Evolutionary conservation across 2,888 invertebrate species (phyloP).

Genomic region (Apamea crenata): DNA sequence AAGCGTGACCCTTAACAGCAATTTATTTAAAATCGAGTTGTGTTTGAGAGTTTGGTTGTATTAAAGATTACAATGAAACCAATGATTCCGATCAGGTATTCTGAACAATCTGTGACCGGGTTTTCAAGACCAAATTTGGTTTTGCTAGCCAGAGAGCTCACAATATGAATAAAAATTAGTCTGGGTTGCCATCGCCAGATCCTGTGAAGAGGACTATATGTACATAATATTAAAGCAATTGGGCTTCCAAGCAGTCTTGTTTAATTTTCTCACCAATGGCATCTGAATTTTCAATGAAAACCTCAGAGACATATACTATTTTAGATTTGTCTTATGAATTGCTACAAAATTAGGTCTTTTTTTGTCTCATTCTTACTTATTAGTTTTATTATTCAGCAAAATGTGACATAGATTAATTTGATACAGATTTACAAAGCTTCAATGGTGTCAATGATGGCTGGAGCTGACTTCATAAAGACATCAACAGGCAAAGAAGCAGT

Average conservation of each 20-base stretch:
- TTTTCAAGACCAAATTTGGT: too few relatives aligned
- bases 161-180: too few relatives aligned
- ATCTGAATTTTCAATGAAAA: too few relatives aligned
- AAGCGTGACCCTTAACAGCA: not conserved
- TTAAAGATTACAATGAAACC: too few relatives aligned
- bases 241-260: too few relatives aligned
- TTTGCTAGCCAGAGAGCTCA: too few relatives aligned
- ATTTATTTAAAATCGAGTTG: not conserved
- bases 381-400: not conserved
- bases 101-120: too few relatives aligned
- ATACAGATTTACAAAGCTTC: constrained; percentile 95
- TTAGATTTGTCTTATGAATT: not conserved
- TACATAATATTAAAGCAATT: too few relatives aligned
- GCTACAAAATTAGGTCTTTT: not conserved
- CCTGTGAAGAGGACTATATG: too few relatives aligned
- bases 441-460: constrained; percentile 98
- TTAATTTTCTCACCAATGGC: too few relatives aligned
- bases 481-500: constrained; percentile 99
- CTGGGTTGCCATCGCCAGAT: too few relatives aligned
- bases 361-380: not conserved
- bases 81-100: too few relatives aligned
- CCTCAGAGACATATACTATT: not conserved
- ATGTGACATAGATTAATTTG: not conserved
- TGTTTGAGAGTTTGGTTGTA: not conserved
- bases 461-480: constrained; percentile 99